Conservation (phyloP, 2,113 vertebrate genomes). For the Polypterus senegalus region DNA sequence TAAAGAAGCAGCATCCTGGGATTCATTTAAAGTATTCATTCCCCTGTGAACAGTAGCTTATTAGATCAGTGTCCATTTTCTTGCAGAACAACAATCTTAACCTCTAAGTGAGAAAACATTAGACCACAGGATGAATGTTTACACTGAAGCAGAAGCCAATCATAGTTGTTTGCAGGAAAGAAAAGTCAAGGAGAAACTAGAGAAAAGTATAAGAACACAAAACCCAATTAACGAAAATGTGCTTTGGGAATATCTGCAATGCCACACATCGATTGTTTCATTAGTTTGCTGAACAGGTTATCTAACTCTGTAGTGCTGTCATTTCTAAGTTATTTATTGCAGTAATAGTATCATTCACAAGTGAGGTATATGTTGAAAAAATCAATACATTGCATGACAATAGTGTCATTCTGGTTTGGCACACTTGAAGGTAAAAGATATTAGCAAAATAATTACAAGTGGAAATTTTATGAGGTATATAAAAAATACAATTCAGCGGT, state of each 20-base stretch:
- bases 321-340: background rate
- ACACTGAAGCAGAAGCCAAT: background rate
- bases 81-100: background rate
- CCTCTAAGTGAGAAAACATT: slow-evolving; percentile 15
- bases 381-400: background rate
- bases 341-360: background rate
- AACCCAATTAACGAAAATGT: slow-evolving; percentile 4
- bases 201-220: background rate
- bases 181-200: background rate
- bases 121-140: slow-evolving; percentile 14
- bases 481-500: background rate
- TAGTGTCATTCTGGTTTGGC: background rate
- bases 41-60: background rate
- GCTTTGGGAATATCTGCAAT: slow-evolving; percentile 6
- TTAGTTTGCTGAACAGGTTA: background rate
- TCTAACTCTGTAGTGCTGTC: background rate
- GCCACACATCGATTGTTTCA: slow-evolving; percentile 1
- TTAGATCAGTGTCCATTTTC: slow-evolving; percentile 11
- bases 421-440: background rate
- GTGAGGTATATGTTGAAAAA: background rate
- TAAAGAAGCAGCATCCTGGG: background rate
- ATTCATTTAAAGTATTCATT: background rate
- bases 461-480: background rate
- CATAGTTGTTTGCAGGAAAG: background rate
- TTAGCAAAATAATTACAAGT: background rate